Conservation (phyloP, 2,888 invertebrate genomes). For the Isoperla grammatica region DNA sequence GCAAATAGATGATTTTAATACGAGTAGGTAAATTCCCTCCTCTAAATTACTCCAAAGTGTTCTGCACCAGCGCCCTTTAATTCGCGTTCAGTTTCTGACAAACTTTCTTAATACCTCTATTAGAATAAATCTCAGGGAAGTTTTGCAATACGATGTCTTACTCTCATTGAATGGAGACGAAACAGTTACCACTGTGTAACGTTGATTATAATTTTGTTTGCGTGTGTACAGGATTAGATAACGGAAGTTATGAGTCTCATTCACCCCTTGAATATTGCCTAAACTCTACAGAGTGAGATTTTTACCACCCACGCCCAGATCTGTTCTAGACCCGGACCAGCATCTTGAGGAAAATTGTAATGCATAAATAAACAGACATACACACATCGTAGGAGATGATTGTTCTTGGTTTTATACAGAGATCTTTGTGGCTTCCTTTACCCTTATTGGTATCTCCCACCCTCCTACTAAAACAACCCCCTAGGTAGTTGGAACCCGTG, state of each 20-base stretch:
- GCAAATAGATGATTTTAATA: background rate
- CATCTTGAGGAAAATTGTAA: constrained; percentile 29
- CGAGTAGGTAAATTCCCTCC: background rate
- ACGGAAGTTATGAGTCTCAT: constrained; percentile 13
- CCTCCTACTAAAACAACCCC: constrained; percentile 20
- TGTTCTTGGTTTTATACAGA: constrained; percentile 4
- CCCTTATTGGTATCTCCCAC: constrained; percentile 19
- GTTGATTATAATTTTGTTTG: constrained; percentile 11
- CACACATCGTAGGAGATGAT: constrained; percentile 9
- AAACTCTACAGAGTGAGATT: constrained; percentile 25
- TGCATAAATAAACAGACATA: constrained; percentile 29
- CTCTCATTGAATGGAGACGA: background rate
- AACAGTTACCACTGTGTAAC: background rate
- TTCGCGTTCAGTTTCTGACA: too few species aligned
- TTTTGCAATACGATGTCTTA: too few species aligned
- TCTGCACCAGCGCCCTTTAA: too few species aligned
- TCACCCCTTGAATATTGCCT: constrained; percentile 20
- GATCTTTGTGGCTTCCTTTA: constrained; percentile 21
- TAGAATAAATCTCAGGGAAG: too few species aligned
- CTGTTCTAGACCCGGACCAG: background rate
- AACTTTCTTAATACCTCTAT: too few species aligned
- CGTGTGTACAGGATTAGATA: constrained; percentile 26
- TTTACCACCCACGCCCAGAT: constrained; percentile 11
- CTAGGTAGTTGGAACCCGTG: constrained; percentile 14
- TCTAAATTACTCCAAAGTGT: background rate